Evolutionary conservation across 2,113 vertebrate species (phyloP).

Genomic region (Poecilia latipinna): DNA sequence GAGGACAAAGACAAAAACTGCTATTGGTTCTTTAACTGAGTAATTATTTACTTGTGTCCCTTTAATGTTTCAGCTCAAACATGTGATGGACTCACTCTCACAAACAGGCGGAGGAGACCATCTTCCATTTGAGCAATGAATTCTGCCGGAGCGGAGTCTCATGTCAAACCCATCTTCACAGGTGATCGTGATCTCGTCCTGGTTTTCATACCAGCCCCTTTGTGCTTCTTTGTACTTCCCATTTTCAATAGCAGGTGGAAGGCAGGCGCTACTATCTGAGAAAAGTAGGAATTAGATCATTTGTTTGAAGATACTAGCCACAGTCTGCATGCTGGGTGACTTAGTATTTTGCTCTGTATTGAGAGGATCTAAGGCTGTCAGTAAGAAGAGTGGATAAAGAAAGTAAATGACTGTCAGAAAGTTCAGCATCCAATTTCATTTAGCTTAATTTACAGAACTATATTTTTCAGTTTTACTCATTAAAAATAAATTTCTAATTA

Average conservation of each 20-base stretch:
- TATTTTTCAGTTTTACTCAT: too few species aligned
- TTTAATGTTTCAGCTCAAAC: neutral
- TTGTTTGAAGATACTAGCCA: neutral
- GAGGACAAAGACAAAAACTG: neutral
- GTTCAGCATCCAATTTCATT: too few species aligned
- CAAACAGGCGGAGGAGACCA: conserved; percentile 47
- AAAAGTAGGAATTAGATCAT: neutral
- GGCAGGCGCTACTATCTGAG: conserved; percentile 32
- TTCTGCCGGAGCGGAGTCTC: fast-evolving
- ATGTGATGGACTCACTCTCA: conserved; percentile 52
- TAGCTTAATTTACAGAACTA: too few species aligned
- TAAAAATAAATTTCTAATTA: too few species aligned
- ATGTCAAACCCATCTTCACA: conserved; percentile 10
- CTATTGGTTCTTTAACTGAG: neutral
- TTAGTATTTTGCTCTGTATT: too few species aligned
- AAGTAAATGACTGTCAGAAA: too few species aligned
- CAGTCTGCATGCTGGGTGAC: too few species aligned
- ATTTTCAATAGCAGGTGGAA: conserved; percentile 31
- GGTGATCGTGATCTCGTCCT: fast-evolving
- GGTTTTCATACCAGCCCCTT: neutral
- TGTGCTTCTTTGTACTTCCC: fast-evolving
- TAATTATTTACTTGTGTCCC: too few species aligned
- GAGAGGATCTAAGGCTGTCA: too few species aligned
- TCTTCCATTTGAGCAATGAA: neutral
- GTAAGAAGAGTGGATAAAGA: too few species aligned